These are phyloP conservation scores for Cyanoderma ruficeps DNA, from an alignment of 2,113 vertebrate species.

Conservation along the genomic window DNA sequence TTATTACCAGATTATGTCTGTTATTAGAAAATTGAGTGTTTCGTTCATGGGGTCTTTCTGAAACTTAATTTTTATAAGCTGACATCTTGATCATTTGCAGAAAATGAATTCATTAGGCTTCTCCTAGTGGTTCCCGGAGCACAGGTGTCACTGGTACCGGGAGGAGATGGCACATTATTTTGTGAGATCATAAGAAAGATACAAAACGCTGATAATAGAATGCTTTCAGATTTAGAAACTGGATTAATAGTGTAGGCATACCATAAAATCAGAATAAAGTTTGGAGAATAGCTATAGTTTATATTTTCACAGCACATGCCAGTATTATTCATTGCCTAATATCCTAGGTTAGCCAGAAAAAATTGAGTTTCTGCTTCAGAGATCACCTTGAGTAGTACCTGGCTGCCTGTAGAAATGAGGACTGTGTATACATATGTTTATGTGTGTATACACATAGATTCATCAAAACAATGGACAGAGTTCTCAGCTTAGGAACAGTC, in stretches of 20 bases:
- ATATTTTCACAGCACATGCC: neutral
- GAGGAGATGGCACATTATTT: neutral
- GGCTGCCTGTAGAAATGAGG: neutral
- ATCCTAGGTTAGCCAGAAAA: neutral
- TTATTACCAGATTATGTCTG: neutral
- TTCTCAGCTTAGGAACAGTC: neutral
- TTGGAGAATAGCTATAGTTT: neutral
- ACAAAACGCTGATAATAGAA: neutral
- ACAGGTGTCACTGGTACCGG: neutral
- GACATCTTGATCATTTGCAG: neutral
- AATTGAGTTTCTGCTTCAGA: neutral
- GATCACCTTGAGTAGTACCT: neutral
- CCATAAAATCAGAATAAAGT: neutral
- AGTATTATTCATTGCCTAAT: neutral
- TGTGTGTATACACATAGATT: neutral
- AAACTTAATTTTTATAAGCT: neutral
- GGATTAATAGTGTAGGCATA: neutral
- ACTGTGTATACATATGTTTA: neutral
- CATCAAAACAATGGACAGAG: neutral
- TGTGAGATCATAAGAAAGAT: neutral
- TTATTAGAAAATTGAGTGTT: neutral
- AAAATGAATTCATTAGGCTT: neutral
- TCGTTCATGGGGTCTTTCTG: neutral
- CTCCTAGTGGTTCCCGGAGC: neutral
- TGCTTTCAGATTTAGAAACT: conserved; percentile 17